Conservation (phyloP, 1,140 invertebrate genomes). For the Drosophila sproati region DNA sequence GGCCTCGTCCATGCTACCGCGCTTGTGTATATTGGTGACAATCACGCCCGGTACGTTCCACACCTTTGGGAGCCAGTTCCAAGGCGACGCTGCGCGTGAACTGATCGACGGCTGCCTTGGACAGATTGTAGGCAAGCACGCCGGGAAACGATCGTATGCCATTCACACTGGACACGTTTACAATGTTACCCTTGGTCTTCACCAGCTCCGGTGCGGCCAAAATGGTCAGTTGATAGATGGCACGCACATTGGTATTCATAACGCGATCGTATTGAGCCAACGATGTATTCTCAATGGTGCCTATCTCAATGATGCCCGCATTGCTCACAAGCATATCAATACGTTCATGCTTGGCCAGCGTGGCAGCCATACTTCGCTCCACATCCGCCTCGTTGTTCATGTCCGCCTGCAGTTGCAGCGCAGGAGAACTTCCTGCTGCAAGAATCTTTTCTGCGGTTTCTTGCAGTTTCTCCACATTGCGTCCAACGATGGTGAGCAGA, state of each 20-base stretch:
- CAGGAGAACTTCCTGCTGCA: conserved; percentile 41
- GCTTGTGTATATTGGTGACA: conserved; percentile 91
- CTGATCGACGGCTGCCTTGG: conserved; percentile 95
- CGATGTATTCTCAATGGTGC: conserved; percentile 93
- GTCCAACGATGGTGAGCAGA: conserved; percentile 89
- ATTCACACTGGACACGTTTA: conserved; percentile 96
- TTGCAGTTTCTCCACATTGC: conserved; percentile 88
- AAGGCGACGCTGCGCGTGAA: conserved; percentile 93
- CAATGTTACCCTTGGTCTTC: conserved; percentile 93
- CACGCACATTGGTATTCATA: conserved; percentile 94
- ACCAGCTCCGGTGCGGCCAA: conserved; percentile 93
- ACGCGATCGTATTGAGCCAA: conserved; percentile 93
- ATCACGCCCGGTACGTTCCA: conserved; percentile 94
- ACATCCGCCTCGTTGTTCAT: conserved; percentile 91
- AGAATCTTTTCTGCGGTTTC: conserved; percentile 87
- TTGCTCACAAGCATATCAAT: conserved; percentile 94
- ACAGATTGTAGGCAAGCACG: conserved; percentile 93
- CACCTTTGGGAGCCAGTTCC: conserved; percentile 91
- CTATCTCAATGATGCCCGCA: conserved; percentile 93
- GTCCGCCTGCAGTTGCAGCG: conserved; percentile 85
- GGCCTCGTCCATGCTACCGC: conserved; percentile 90
- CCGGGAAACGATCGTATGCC: conserved; percentile 92
- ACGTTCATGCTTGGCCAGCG: conserved; percentile 89
- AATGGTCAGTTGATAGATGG: conserved; percentile 93
- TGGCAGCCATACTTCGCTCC: conserved; percentile 89